phyloP scores from a whole-genome alignment of 2,113 vertebrate species.

The Phaethon lepturus region DNA sequence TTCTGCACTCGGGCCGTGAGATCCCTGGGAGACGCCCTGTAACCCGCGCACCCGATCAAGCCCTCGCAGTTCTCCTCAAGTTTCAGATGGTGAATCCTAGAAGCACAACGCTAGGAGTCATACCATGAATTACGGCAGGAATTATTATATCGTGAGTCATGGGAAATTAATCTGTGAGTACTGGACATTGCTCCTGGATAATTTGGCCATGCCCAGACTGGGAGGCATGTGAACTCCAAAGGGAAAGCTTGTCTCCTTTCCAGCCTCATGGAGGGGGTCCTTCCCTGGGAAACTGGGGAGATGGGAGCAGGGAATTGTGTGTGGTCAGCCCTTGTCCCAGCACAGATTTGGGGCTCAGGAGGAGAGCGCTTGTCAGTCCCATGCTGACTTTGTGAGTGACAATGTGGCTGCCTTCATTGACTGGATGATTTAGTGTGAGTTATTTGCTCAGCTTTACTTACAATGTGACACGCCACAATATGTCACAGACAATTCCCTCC shows the following conservation, averaged over 20 bases:
- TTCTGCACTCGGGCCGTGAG: rapidly evolving
- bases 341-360: neutral
- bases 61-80: neutral
- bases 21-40: neutral
- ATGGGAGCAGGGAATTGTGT: rapidly evolving
- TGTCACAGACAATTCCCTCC: neutral
- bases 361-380: rapidly evolving
- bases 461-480: neutral
- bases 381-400: neutral
- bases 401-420: neutral
- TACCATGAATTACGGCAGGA: neutral
- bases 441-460: neutral
- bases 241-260: neutral
- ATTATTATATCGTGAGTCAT: constrained; percentile 1
- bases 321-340: neutral
- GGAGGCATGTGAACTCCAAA: neutral
- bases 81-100: constrained; percentile 48
- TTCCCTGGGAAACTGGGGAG: neutral
- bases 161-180: constrained; percentile 33
- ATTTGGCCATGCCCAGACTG: neutral
- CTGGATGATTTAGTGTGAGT: neutral
- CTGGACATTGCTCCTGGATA: neutral
- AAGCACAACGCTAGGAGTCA: neutral
- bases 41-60: neutral
- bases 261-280: rapidly evolving